Base-by-base conservation (phyloP, 1,140 invertebrate genomes). In the Papilio dardanus region DNA sequence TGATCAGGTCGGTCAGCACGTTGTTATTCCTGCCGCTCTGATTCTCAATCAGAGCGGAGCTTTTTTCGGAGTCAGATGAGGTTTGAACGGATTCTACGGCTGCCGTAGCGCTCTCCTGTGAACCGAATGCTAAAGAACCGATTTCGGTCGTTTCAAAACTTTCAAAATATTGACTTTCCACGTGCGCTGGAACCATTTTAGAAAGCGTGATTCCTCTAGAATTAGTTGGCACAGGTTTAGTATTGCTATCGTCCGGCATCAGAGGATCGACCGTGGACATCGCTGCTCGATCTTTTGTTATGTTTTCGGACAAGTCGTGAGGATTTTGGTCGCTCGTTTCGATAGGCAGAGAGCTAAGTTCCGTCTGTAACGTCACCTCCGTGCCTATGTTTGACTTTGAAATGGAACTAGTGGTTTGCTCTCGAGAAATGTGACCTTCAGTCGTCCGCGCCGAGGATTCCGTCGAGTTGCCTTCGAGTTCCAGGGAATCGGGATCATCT, bases 311-410 rank as follows among this genome's bases (percentile, higher is more conserved):
- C 21, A 74, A 80, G 42, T 89, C 87, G 67, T 88, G 88, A n/a
- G 91, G 91, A 74, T 93, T 93, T 81, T 91, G 91, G 58, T 93
- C 90, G 78, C 91, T 93, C 0, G 90, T 92, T 81, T 92, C 91
- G 66, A 93, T 86, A 0, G 89, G 86, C 65, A 93, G 80, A 35
- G 90, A 93, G 74, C 91, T 93, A 12, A 92, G 81, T 81, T 92
- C 89, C 24, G 89, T 91, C 74, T 87, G 83, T 6, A 83, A 85
- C 28, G 86, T 89, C 14, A 90, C 81, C 82, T 92, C 91, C 33
- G 88, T 90, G 6, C 81, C 84, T 46, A 80, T 67, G 50, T 87
- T 84, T 7, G 87, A 83, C 80, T 88, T 91, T 69, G 81, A 82
- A 58, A 84, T 81, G 8, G 77, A 81, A 75, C 77, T 89, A 14